Percentiles rank a stretch among this genome's conserved stretches.
Conservation (phyloP, 2,113 vertebrate species). For the Tupaia tana region DNA sequence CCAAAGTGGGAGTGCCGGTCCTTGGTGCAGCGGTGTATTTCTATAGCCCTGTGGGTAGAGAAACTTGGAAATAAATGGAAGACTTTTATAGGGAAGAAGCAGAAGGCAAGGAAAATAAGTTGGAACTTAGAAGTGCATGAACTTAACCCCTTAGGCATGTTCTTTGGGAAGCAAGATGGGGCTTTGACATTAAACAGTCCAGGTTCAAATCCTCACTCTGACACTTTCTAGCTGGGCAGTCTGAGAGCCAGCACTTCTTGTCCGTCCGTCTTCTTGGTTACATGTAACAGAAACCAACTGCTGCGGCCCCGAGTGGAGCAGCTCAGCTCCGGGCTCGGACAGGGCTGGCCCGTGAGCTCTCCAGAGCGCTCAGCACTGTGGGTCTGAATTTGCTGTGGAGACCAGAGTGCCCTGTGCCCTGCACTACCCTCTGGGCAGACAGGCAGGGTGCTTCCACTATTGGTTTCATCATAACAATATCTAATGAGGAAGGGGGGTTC, state of each 20-base stretch:
- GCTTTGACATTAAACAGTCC: background rate
- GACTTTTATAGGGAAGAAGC: background rate
- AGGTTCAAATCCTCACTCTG: background rate
- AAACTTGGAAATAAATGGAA: background rate
- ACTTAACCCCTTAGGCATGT: background rate
- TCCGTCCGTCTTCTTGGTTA: background rate
- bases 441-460: background rate
- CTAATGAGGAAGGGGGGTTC: background rate
- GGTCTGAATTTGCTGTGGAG: background rate
- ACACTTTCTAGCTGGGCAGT: background rate
- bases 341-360: background rate
- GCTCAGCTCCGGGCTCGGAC: background rate
- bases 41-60: background rate
- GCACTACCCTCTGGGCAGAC: background rate
- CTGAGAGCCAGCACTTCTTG: background rate
- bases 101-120: background rate
- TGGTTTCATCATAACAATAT: background rate
- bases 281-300: background rate
- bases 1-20: background rate
- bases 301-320: background rate
- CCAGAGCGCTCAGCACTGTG: fast-evolving
- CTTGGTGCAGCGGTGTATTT: background rate
- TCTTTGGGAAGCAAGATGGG: background rate
- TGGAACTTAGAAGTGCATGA: background rate
- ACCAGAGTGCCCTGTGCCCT: background rate